Evolutionary conservation across 1,140 invertebrate genomes (phyloP).

Genomic region (Holcopasites calliopsidis): DNA sequence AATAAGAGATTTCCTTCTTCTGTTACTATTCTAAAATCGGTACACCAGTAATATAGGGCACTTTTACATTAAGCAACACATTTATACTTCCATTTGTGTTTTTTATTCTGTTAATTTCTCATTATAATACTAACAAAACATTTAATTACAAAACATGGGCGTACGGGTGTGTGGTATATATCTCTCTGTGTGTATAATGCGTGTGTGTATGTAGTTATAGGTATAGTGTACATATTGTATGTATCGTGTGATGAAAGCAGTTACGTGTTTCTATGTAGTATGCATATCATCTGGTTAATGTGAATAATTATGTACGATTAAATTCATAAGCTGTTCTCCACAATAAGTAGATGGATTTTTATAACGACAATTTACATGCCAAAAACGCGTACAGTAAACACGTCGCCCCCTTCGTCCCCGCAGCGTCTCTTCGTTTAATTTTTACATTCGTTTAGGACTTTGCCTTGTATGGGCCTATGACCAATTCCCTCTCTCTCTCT

Average conservation of each 20-base stretch:
- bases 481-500: constrained; percentile 35
- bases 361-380: constrained; percentile 70
- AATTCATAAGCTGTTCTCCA: constrained; percentile 72
- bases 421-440: constrained; percentile 48
- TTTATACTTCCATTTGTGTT: constrained; percentile 66
- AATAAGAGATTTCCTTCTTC: no score
- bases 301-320: constrained; percentile 72
- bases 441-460: constrained; percentile 45
- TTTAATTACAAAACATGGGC: constrained; percentile 75
- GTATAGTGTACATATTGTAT: constrained; percentile 43
- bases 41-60: background rate
- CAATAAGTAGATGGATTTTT: constrained; percentile 71
- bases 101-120: constrained; percentile 75
- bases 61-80: constrained; percentile 5
- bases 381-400: constrained; percentile 59
- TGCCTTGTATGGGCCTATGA: constrained; percentile 38
- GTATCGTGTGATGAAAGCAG: constrained; percentile 63
- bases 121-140: constrained; percentile 77
- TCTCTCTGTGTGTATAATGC: constrained; percentile 4
- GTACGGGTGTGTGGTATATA: constrained; percentile 39
- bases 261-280: constrained; percentile 63
- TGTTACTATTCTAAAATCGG: no score
- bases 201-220: constrained; percentile 44
- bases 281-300: constrained; percentile 65
- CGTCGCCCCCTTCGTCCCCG: constrained; percentile 49